Conservation (phyloP, 2,113 vertebrate genomes). For the Lamprotornis superbus region DNA sequence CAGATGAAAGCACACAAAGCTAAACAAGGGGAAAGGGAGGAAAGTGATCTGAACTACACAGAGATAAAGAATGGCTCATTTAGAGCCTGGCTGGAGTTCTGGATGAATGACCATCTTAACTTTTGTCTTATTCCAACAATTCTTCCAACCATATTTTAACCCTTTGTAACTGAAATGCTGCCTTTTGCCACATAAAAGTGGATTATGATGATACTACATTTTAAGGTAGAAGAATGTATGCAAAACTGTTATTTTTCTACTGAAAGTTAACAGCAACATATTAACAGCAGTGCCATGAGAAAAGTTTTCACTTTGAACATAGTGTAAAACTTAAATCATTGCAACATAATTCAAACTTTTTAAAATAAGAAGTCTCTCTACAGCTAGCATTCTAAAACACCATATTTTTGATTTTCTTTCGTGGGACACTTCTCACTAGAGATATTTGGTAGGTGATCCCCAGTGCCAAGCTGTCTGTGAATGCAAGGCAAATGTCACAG, state of each 20-base stretch:
- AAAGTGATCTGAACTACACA: constrained; percentile 6
- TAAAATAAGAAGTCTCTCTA: neutral
- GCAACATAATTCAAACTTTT: neutral
- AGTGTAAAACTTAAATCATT: neutral
- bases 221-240: neutral
- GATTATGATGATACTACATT: neutral
- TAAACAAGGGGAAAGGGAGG: neutral
- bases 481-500: neutral
- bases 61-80: constrained; percentile 27
- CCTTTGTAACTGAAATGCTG: neutral
- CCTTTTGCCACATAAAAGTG: neutral
- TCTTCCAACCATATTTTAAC: neutral
- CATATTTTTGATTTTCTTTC: neutral
- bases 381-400: neutral
- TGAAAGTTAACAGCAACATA: neutral
- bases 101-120: neutral
- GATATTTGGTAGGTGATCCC: neutral
- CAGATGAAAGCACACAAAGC: constrained; percentile 16
- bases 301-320: neutral
- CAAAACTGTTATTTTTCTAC: neutral
- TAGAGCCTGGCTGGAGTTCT: constrained; percentile 22
- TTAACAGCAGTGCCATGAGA: neutral
- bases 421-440: neutral
- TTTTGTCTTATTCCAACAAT: neutral
- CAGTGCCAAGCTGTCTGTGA: neutral